Conservation (phyloP, 2,888 invertebrate genomes). For the Hirtodrosophila histrioides region DNA sequence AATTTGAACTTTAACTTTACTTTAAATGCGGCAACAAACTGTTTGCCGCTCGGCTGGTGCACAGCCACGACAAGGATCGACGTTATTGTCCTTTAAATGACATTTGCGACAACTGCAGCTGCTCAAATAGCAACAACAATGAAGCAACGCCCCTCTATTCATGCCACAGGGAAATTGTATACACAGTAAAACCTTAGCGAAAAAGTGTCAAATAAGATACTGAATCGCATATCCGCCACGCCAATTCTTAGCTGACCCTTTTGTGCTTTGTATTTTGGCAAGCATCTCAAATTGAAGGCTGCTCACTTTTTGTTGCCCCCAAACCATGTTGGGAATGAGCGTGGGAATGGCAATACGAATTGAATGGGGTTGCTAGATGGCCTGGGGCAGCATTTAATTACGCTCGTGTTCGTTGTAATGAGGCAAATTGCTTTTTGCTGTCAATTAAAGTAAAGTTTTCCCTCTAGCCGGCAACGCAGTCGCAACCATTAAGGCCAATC, state of each 20-base stretch:
- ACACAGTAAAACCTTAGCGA: slow-evolving; percentile 39
- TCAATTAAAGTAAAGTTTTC: slow-evolving; percentile 79
- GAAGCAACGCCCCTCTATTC: slow-evolving; percentile 6
- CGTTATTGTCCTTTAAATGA: slow-evolving; percentile 78
- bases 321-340: not conserved
- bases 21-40: slow-evolving; percentile 59
- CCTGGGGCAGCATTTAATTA: slow-evolving; percentile 72
- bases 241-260: slow-evolving; percentile 54
- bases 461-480: slow-evolving; percentile 49
- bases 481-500: slow-evolving; percentile 62
- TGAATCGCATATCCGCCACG: slow-evolving; percentile 71
- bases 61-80: slow-evolving; percentile 35
- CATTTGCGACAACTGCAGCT: slow-evolving; percentile 69
- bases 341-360: not conserved
- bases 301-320: slow-evolving; percentile 30
- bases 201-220: slow-evolving; percentile 79
- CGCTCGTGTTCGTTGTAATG: slow-evolving; percentile 76
- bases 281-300: slow-evolving; percentile 63
- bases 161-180: slow-evolving; percentile 10
- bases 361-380: slow-evolving; percentile 53
- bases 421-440: slow-evolving; percentile 80
- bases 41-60: slow-evolving; percentile 2
- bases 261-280: slow-evolving; percentile 51
- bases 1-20: slow-evolving; percentile 77
- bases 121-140: slow-evolving; percentile 15